Conservation (phyloP, 2,797 vertebrate genomes). For the Phoeniculus purpureus region DNA sequence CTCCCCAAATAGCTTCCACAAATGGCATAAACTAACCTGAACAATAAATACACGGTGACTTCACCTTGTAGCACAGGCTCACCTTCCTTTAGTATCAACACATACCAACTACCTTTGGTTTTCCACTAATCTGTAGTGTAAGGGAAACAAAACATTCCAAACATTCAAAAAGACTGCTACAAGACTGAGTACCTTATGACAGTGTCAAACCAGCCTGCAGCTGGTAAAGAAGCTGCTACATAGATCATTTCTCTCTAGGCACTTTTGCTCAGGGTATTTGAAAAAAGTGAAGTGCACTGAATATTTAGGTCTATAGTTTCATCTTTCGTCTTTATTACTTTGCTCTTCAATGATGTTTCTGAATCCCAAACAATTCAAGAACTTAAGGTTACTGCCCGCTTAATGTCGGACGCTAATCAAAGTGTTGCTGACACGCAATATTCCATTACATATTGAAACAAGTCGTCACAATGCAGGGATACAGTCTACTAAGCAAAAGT, state of each 20-base stretch:
- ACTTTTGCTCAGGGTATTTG: background rate
- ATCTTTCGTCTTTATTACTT: background rate
- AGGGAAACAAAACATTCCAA: background rate
- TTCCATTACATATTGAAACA: background rate
- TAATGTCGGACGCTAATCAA: background rate
- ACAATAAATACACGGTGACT: background rate
- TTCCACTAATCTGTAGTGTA: background rate
- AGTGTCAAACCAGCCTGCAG: background rate
- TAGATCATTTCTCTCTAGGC: background rate
- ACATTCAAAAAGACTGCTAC: background rate
- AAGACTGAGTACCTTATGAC: background rate
- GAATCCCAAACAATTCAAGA: background rate
- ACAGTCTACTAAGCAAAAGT: background rate
- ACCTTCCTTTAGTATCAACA: background rate
- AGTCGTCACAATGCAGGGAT: background rate
- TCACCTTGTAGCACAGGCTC: background rate
- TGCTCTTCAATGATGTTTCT: background rate
- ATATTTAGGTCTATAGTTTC: background rate
- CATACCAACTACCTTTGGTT: background rate
- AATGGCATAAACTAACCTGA: background rate
- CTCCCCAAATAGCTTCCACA: background rate
- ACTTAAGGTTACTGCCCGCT: background rate
- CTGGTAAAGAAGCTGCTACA: background rate
- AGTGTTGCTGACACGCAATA: background rate
- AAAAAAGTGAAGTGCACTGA: background rate